Conservation (phyloP, 1,140 invertebrate species). For the Rhagoletis pomonella region DNA sequence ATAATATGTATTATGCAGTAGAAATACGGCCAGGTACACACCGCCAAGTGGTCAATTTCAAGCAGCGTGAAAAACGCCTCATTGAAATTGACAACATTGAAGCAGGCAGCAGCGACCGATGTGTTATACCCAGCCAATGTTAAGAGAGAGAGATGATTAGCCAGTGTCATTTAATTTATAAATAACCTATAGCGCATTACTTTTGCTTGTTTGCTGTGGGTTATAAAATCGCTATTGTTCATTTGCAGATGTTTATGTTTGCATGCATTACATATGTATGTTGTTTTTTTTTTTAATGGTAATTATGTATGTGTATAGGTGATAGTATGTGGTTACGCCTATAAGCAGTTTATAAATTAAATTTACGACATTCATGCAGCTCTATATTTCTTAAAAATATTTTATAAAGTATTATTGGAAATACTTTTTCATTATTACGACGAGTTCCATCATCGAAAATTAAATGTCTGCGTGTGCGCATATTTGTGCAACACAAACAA, state of each 20-base stretch:
- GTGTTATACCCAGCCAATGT: background rate
- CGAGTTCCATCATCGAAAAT: conserved; percentile 42
- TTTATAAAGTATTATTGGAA: background rate
- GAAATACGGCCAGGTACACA: conserved; percentile 34
- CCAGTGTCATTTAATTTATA: conserved; percentile 46
- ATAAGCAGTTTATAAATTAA: conserved; percentile 52
- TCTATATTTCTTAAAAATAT: conserved; percentile 11
- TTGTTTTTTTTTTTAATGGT: no score
- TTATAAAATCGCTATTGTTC: conserved; percentile 8
- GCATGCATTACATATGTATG: background rate
- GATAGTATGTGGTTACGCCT: conserved; percentile 11
- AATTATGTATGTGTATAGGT: background rate
- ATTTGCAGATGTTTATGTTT: background rate
- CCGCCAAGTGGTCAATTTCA: conserved; percentile 41
- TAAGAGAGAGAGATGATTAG: background rate
- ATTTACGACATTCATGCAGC: conserved; percentile 21
- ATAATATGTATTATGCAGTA: conserved; percentile 47
- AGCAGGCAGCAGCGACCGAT: background rate
- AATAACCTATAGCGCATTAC: conserved; percentile 46
- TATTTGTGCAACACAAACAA: background rate
- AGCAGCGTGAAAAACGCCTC: conserved; percentile 26
- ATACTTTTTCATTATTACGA: conserved; percentile 42
- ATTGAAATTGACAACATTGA: conserved; percentile 43
- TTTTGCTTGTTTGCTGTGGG: background rate
- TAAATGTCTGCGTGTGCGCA: background rate